Evolutionary conservation across 2,888 invertebrate species (phyloP), one percentile per base, ranked within the genome.

Genomic region (Eupithecia exiguata): DNA sequence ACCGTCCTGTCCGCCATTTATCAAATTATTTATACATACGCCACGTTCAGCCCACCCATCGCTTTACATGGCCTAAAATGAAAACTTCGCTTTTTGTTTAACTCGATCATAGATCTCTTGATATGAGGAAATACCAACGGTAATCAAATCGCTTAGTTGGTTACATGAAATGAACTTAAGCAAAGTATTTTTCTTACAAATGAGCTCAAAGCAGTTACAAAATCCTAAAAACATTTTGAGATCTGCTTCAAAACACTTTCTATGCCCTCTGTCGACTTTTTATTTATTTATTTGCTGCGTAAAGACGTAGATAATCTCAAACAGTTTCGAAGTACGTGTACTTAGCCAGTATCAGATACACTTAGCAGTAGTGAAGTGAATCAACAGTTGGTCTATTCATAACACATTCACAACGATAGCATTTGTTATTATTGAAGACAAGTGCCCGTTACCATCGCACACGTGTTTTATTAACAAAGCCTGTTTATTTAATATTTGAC

Each of bases 1-100:
- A 89, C 87, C 87, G 89, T 84, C 85, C 83, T 85, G 84, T 74
- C 82, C 81, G 82, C 83, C 88, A 88, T 91, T 89, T 90, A 90
- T 92, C 91, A 92, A 89, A 91, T 91, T 91, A 91, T 90, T 89
- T 88, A 90, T 89, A 87, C 85, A 86, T 84, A 83, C 86, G 76
- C 68, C 65, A 79, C 78, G 78, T 78, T 74, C 82, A 79, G 86
- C 83, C 88, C 88, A 87, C 88, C 88, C 86, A 87, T 87, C 79
- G 84, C 78, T 84, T 82, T 83, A 84, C 84, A 82, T 78, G 83
- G 79, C 81, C 82, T 80, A 83, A 84, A 82, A 82, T 77, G 72
- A 69, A 74, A 78, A 80, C 75, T 70, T 76, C 72, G 76, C 70
- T 69, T 75, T 75, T 78, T 80, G 77, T 80, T 81, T 74, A 68